Base-by-base conservation (phyloP, 2,888 invertebrate species). In the Chaetoderma sp. region DNA sequence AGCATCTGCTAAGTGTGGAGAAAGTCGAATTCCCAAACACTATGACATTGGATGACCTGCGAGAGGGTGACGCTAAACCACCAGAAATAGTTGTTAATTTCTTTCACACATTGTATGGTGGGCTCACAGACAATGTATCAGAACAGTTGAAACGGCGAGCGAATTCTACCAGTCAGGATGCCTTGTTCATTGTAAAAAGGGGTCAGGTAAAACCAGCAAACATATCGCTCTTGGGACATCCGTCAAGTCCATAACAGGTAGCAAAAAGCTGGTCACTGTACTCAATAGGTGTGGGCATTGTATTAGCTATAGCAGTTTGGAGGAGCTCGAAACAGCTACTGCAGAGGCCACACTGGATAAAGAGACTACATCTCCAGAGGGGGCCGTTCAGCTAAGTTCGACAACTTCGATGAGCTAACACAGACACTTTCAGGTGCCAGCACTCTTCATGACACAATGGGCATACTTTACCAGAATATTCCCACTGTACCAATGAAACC, bases 371-470 rank as follows among this genome's bases (percentile, higher is more conserved):
- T 60, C 21, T n/a, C 59, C 64, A 32, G 64, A 45, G 23, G 64
- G 30, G 21, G 32, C 50, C n/a, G 18, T 50, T 30, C 18, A 27
- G n/a, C 45, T 21, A 45, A 42, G 27, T 65, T 56, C 30, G 65
- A 65, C 54, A 65, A 65, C 30, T 65, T 27, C 44, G 65, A 65
- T 55, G 62, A 63, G 54, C 30, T 65, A 16, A 56, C 55, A 10
- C 23, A 61, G n/a, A 65, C 65, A 2, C 33, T 65, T 3, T 63
- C 56, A 47, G 62, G 65, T 18, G 21, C 54, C 4, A 55, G 56
- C 36, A 52, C 62, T 33, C 39, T 65, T 13, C 65, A 65, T 56
- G 65, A 65, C 32, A 65, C 65, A 23, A 63, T 63, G 52, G 65
- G 65, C n/a, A 63, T 65, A 16, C 8, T 65, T 30, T 63, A 65